Percentiles rank a stretch among this genome's conserved stretches.
Evolutionary conservation across 2,888 invertebrate species (phyloP).

Genomic region (Synanthedon andrenaeformis): DNA sequence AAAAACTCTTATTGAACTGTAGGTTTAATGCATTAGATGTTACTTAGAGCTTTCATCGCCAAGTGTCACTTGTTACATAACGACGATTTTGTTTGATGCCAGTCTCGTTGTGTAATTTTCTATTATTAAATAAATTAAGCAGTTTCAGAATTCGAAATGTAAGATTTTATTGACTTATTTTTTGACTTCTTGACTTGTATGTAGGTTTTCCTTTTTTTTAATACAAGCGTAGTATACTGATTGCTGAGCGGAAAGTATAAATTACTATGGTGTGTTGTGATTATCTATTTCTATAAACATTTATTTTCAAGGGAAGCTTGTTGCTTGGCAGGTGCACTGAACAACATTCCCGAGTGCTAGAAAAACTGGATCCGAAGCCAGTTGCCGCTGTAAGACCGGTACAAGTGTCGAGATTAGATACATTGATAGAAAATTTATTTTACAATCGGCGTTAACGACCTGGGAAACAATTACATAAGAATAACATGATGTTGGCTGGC

Average conservation of each 20-base stretch:
- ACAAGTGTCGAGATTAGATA: constrained; percentile 37
- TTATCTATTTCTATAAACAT: constrained; percentile 13
- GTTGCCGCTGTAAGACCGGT: constrained; percentile 13
- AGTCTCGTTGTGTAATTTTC: too few species aligned
- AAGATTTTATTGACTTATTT: too few species aligned
- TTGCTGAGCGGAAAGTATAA: background rate
- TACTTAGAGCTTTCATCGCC: too few species aligned
- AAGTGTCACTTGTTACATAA: too few species aligned
- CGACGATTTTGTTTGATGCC: too few species aligned
- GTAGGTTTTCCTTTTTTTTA: too few species aligned
- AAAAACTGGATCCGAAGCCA: constrained; percentile 55
- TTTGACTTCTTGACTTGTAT: too few species aligned
- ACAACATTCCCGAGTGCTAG: constrained; percentile 59
- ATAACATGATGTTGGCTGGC: constrained; percentile 1
- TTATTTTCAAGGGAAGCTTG: constrained; percentile 23
- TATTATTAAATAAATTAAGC: too few species aligned
- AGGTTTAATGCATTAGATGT: too few species aligned
- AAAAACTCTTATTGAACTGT: too few species aligned
- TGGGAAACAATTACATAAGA: constrained; percentile 24
- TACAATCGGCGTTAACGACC: constrained; percentile 24
- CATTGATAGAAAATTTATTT: constrained; percentile 40
- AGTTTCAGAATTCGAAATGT: too few species aligned
- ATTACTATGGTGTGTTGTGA: background rate
- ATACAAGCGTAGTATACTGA: too few species aligned
- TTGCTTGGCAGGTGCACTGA: constrained; percentile 47